Conservation (phyloP, 2,888 invertebrate genomes). For the Eupithecia subumbrata region DNA sequence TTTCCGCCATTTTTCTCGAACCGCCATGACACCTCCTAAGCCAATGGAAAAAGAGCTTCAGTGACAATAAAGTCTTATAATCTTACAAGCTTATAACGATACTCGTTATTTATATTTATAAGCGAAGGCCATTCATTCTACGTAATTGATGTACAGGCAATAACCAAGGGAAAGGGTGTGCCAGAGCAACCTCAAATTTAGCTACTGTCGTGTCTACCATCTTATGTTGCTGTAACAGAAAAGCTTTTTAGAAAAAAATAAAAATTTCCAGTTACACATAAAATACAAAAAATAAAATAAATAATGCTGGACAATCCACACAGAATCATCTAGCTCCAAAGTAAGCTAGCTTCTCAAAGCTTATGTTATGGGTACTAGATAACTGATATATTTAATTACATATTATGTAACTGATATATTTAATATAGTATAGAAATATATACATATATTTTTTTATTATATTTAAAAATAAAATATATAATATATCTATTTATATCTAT, state of each 20-base stretch:
- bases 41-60: neutral
- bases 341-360: too few relatives aligned
- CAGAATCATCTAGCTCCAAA: too few relatives aligned
- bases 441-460: too few relatives aligned
- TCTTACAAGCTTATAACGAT: constrained; percentile 1
- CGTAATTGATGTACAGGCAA: constrained; percentile 24
- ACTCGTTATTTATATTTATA: neutral
- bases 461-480: too few relatives aligned
- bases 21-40: neutral
- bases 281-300: too few relatives aligned
- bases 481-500: too few relatives aligned
- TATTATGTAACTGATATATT: too few relatives aligned
- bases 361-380: too few relatives aligned
- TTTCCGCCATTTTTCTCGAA: neutral
- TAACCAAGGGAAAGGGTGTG: constrained; percentile 16
- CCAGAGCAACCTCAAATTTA: neutral
- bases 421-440: too few relatives aligned
- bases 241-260: neutral
- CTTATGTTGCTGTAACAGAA: neutral
- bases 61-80: constrained; percentile 3
- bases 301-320: too few relatives aligned
- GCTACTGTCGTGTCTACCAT: neutral
- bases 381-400: too few relatives aligned
- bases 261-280: too few relatives aligned
- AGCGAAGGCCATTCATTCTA: constrained; percentile 14